Conservation (phyloP, 2,888 invertebrate species). For the Saturnia pavonia region DNA sequence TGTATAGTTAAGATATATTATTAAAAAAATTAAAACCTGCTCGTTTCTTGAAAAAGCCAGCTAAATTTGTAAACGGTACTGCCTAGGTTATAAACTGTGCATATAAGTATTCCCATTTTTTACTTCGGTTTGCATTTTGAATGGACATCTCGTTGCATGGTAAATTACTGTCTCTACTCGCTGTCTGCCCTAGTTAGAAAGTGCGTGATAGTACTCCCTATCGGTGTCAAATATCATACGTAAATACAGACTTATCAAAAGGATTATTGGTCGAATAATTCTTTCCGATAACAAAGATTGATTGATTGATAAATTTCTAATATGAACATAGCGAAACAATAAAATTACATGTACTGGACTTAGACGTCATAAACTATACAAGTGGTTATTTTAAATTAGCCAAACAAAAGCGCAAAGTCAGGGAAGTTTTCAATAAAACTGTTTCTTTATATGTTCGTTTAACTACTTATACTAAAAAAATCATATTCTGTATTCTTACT, state of each 20-base stretch:
- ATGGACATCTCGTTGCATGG: too few species aligned
- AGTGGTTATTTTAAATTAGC: background rate
- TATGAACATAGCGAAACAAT: constrained; percentile 20
- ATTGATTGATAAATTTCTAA: constrained; percentile 36
- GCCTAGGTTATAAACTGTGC: too few species aligned
- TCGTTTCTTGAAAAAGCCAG: too few species aligned
- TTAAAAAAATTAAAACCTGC: too few species aligned
- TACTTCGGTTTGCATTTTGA: too few species aligned
- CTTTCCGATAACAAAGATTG: constrained; percentile 38
- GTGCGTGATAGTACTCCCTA: constrained; percentile 18
- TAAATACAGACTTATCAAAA: constrained; percentile 25
- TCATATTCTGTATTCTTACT: too few species aligned
- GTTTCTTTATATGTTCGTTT: too few species aligned
- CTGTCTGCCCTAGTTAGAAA: background rate
- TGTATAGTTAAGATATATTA: too few species aligned
- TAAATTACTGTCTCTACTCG: background rate
- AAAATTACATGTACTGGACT: constrained; percentile 15
- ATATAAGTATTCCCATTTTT: too few species aligned
- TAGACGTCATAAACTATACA: background rate
- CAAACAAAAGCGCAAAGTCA: background rate
- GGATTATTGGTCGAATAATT: constrained; percentile 36
- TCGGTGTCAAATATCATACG: constrained; percentile 23
- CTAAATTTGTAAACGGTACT: too few species aligned
- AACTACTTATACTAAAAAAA: too few species aligned
- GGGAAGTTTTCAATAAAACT: background rate